Evolutionary conservation across 2,888 invertebrate genomes (phyloP), one percentile per base, ranked within the genome.

Genomic region (Melinaea menophilus): DNA sequence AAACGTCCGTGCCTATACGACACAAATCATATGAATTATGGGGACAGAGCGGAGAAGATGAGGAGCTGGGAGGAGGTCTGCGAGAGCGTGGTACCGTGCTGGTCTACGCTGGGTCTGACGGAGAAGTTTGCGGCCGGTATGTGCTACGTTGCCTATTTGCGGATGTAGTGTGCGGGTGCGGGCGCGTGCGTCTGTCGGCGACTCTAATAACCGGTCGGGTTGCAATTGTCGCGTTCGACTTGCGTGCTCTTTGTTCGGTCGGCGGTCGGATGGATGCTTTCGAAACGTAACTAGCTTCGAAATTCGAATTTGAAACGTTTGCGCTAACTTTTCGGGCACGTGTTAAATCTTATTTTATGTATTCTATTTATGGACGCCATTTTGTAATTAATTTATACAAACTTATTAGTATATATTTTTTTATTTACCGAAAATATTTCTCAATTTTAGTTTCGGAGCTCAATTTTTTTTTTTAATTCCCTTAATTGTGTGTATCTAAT

Each of bases 21-120:
- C 67, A 84, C 86, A 37, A 89, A 88, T 67, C 84, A 90, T 71
- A 74, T 80, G 45, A 84, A 81, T 70, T 88, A 90, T 71, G 86
- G 90, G 4, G 91, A 91, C 68, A 78, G 89, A 70, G 79, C 84
- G 46, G 88, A 85, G 79, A 91, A 91, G 85, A 79, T 81, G 70
- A 77, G 85, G 69, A 84, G 84, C 73, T 91, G 91, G 91, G 88
- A 88, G 75, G 90, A 90, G 74, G 87, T 90, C 59, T 90, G 82
- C 81, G 79, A 82, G 77, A 79, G 74, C 72, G 88, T 90, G 68
- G 88, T 90, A 76, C 90, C 90, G 51, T 83, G 82, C 68, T 90
- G 89, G 89, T 70, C 71, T 72, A 75, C 79, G 76, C 82, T 90
- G 76, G 81, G 80, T 68, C 79, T 79, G 75, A 67, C 80, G 72